Evolutionary conservation across 2,888 invertebrate genomes (phyloP).

Genomic region (Drosophila tanythrix): DNA sequence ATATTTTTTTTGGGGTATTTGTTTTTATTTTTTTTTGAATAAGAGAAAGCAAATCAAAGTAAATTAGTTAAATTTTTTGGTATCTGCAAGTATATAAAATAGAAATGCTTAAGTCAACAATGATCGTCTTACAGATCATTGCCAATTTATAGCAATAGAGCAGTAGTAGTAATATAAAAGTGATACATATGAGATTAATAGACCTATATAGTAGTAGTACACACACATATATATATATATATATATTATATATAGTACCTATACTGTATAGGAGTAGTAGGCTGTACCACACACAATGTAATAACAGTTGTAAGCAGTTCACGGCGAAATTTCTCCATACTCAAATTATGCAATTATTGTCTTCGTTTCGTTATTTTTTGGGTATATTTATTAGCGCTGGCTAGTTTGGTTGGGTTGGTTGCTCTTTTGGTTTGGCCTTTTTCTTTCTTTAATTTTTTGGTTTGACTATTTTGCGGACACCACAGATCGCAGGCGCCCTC

Average conservation of each 20-base stretch:
- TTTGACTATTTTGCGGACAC: conserved; percentile 43
- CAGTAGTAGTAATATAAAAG: conserved; percentile 45
- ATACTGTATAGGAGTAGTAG: conserved; percentile 29
- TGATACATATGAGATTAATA: conserved; percentile 3
- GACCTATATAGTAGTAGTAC: conserved; percentile 11
- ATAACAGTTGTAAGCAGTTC: conserved; percentile 28
- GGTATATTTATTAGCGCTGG: conserved; percentile 65
- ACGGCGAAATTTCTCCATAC: conserved; percentile 77
- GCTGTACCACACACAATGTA: conserved; percentile 33
- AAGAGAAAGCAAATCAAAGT: conserved; percentile 84
- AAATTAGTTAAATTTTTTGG: conserved; percentile 83
- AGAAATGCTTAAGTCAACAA: conserved; percentile 82
- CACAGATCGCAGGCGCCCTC: conserved; percentile 54
- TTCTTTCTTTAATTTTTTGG: conserved; percentile 16
- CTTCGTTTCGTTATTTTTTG: conserved; percentile 57
- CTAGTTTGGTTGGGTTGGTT: conserved; percentile 68
- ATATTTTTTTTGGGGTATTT: conserved; percentile 44
- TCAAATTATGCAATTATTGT: conserved; percentile 44
- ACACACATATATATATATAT: conserved; percentile 14
- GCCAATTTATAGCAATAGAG: conserved; percentile 67
- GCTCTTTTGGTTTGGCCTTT: conserved; percentile 46
- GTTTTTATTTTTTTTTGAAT: conserved; percentile 75
- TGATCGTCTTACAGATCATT: conserved; percentile 71
- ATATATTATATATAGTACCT: conserved; percentile 28
- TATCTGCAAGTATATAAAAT: conserved; percentile 81